Evolutionary conservation across 2,797 vertebrate genomes (phyloP).

Genomic region (Chromis chromis): DNA sequence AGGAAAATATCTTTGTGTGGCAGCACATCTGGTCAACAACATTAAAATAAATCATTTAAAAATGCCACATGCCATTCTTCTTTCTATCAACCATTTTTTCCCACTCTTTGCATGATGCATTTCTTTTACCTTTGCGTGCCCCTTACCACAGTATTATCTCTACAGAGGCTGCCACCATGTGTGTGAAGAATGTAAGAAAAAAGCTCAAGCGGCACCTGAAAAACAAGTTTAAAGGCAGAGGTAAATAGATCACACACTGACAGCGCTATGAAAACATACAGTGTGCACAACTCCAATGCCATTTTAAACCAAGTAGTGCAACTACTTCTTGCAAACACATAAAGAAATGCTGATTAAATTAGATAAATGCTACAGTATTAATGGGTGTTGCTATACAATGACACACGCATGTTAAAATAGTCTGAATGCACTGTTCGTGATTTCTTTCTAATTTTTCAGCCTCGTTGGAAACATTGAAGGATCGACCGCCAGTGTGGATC

Average conservation of each 20-base stretch:
- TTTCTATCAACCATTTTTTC: background rate
- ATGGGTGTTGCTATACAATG: background rate
- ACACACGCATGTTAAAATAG: conserved; percentile 2
- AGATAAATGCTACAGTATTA: background rate
- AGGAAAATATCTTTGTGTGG: no score
- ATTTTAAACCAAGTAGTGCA: background rate
- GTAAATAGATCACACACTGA: conserved; percentile 25
- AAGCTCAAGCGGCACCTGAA: conserved; percentile 35
- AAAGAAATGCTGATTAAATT: background rate
- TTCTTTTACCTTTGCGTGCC: background rate
- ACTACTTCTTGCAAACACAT: background rate
- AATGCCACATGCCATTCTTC: background rate
- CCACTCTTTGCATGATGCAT: background rate
- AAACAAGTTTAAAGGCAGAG: conserved; percentile 58
- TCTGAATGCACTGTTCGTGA: background rate
- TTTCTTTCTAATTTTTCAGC: conserved; percentile 42
- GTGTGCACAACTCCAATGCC: background rate
- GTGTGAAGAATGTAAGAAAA: conserved; percentile 81
- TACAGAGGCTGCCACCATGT: conserved; percentile 75
- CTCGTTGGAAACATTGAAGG: background rate
- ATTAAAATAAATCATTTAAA: background rate
- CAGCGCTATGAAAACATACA: background rate
- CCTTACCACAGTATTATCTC: conserved; percentile 26
- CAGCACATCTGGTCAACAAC: no score
- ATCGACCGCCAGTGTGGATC: background rate